Conservation (phyloP, 1,140 invertebrate species). For the Zaprionus capensis region DNA sequence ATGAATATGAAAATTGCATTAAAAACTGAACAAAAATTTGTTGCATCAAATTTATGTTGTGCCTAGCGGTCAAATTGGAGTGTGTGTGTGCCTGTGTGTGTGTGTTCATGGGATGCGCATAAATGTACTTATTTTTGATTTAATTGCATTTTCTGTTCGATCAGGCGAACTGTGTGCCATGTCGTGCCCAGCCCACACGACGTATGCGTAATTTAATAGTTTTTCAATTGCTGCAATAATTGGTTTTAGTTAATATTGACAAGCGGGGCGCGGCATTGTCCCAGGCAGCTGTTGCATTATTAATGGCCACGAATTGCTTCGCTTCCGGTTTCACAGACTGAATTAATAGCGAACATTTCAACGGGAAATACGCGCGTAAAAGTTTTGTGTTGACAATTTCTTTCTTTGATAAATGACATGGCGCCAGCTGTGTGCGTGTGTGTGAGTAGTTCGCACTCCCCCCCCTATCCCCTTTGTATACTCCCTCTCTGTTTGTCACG, state of each 20-base stretch:
- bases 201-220: slow-evolving; percentile 75
- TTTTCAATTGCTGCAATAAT: slow-evolving; percentile 67
- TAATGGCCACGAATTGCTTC: slow-evolving; percentile 57
- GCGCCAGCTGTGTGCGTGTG: slow-evolving; percentile 27
- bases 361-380: slow-evolving; percentile 56
- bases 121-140: slow-evolving; percentile 73
- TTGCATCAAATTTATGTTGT: slow-evolving; percentile 67
- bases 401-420: slow-evolving; percentile 71
- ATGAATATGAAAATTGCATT: slow-evolving; percentile 62
- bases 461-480: background rate
- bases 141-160: slow-evolving; percentile 64
- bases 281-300: slow-evolving; percentile 76
- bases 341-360: slow-evolving; percentile 65
- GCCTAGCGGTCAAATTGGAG: slow-evolving; percentile 42
- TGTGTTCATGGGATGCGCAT: slow-evolving; percentile 63
- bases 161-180: background rate
- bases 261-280: slow-evolving; percentile 12
- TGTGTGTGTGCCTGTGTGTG: slow-evolving; percentile 8
- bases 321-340: slow-evolving; percentile 55
- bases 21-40: slow-evolving; percentile 45
- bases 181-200: slow-evolving; percentile 27
- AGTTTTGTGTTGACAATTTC: slow-evolving; percentile 51
- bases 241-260: slow-evolving; percentile 80
- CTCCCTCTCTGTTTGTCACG: slow-evolving; percentile 62
- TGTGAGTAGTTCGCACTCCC: background rate